Conservation (phyloP, 1,140 invertebrate species). For the Bombus huntii region DNA sequence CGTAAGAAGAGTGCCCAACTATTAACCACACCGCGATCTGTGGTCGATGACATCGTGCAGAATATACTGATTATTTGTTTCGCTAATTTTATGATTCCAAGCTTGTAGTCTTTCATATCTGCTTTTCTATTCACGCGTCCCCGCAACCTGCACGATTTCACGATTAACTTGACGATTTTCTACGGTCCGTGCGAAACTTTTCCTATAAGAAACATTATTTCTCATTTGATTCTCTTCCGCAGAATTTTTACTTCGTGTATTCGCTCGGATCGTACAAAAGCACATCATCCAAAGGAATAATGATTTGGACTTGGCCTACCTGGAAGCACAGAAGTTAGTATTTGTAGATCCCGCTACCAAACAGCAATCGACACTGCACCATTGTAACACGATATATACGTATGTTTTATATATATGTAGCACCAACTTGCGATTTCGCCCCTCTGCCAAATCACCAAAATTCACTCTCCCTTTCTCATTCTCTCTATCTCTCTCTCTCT, state of each 20-base stretch:
- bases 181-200: slow-evolving; percentile 50
- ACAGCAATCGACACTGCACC: slow-evolving; percentile 82
- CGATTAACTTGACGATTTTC: slow-evolving; percentile 54
- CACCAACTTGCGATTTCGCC: slow-evolving; percentile 79
- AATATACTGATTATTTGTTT: background rate
- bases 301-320: slow-evolving; percentile 83
- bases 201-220: background rate
- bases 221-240: background rate
- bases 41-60: slow-evolving; percentile 65
- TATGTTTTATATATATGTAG: slow-evolving; percentile 75
- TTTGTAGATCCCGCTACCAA: slow-evolving; percentile 83
- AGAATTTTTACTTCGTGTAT: background rate
- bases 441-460: slow-evolving; percentile 80
- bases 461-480: slow-evolving; percentile 64
- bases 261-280: slow-evolving; percentile 56
- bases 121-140: background rate
- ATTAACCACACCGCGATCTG: slow-evolving; percentile 65
- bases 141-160: slow-evolving; percentile 64
- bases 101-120: background rate
- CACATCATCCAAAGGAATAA: slow-evolving; percentile 75
- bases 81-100: background rate
- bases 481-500: slow-evolving; percentile 35
- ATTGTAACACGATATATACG: slow-evolving; percentile 79
- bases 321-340: slow-evolving; percentile 84
- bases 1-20: slow-evolving; percentile 66